Percentiles rank a stretch among this genome's conserved stretches.
Evolutionary conservation across 2,113 vertebrate species (phyloP).

Genomic region (Megatriorchis doriae): DNA sequence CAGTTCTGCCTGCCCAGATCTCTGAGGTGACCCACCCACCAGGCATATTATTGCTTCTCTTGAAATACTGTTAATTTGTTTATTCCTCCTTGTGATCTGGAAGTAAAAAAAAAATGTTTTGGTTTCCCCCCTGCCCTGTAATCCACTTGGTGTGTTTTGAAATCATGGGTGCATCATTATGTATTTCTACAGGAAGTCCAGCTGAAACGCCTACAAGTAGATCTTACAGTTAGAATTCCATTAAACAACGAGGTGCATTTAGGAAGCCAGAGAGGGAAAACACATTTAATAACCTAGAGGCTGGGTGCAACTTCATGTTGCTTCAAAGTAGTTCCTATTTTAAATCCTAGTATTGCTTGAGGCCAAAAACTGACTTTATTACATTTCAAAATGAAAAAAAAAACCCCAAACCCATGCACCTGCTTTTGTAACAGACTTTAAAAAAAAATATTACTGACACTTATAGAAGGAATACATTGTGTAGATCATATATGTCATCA

Average conservation of each 20-base stretch:
- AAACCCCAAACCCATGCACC: not conserved
- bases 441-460: not conserved
- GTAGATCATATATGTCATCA: not conserved
- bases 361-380: constrained; percentile 50
- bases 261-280: constrained; percentile 47
- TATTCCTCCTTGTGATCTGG: not conserved
- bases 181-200: constrained; percentile 26
- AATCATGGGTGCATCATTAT: not conserved
- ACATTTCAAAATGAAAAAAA: constrained; percentile 52
- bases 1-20: not conserved
- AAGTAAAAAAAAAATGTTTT: not conserved
- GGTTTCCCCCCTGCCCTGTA: rapidly evolving
- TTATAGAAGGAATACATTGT: constrained; percentile 33
- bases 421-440: constrained; percentile 32
- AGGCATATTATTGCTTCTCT: not conserved
- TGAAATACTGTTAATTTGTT: not conserved
- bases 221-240: constrained; percentile 29
- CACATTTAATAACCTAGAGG: constrained; percentile 55
- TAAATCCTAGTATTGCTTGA: constrained; percentile 45
- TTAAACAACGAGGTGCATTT: constrained; percentile 44
- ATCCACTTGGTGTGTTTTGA: not conserved
- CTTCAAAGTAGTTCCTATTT: constrained; percentile 60
- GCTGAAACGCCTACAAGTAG: constrained; percentile 19
- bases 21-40: not conserved
- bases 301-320: constrained; percentile 37